Evolutionary conservation across 1,140 invertebrate species (phyloP).

Genomic region (Hetaerina americana): DNA sequence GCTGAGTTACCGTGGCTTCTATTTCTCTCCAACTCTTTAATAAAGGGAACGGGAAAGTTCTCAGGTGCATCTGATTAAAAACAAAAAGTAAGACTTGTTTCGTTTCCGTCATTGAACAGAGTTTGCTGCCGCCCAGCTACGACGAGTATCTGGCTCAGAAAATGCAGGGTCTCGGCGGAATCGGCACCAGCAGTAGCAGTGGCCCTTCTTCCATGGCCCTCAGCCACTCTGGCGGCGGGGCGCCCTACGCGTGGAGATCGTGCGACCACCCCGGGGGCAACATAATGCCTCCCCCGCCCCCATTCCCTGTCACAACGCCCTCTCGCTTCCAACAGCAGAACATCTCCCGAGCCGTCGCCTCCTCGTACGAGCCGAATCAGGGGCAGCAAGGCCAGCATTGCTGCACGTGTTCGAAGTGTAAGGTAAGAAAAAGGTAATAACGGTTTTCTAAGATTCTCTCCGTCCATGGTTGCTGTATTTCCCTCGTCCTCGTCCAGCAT

Average conservation of each 20-base stretch:
- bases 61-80: too few relatives aligned
- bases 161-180: neutral
- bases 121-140: constrained; percentile 2
- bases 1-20: too few relatives aligned
- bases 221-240: neutral
- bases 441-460: neutral
- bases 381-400: neutral
- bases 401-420: constrained; percentile 12
- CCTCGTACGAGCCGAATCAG: neutral
- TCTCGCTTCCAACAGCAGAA: neutral
- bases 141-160: constrained; percentile 1
- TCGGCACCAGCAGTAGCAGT: neutral
- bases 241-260: neutral
- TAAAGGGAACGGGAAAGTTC: too few relatives aligned
- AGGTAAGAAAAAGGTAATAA: constrained; percentile 6
- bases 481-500: neutral
- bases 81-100: too few relatives aligned
- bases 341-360: neutral
- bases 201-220: neutral
- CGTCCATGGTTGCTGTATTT: neutral
- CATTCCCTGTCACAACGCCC: neutral
- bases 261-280: neutral
- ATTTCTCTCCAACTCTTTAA: too few relatives aligned
- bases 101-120: too few relatives aligned
- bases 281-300: neutral